Evolutionary conservation across 2,113 vertebrate species (phyloP).

Genomic region (Prionailurus bengalensis): DNA sequence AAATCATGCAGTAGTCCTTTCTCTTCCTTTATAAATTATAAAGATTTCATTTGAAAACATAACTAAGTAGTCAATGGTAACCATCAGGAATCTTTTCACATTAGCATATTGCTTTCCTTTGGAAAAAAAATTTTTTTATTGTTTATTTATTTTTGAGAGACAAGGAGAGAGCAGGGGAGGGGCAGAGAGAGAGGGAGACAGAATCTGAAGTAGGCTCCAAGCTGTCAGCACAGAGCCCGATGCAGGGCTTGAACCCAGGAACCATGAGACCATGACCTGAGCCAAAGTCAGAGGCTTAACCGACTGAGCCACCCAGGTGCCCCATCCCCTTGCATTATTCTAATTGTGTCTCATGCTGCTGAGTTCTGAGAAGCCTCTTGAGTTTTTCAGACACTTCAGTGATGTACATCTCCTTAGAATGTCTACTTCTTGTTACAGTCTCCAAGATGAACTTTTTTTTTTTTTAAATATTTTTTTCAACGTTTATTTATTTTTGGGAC

Average conservation of each 20-base stretch:
- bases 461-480: too few relatives aligned
- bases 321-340: not conserved
- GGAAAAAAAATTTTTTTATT: too few relatives aligned
- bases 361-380: not conserved
- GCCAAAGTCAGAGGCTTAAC: too few relatives aligned
- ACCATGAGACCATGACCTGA: too few relatives aligned
- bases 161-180: too few relatives aligned
- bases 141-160: too few relatives aligned
- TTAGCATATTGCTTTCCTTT: not conserved
- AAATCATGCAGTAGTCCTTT: not conserved
- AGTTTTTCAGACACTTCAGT: not conserved
- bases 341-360: slow-evolving; percentile 22
- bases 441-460: not conserved
- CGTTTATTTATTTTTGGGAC: too few relatives aligned
- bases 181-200: too few relatives aligned
- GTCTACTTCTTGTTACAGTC: not conserved
- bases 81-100: not conserved
- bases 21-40: slow-evolving; percentile 36
- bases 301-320: too few relatives aligned
- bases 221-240: too few relatives aligned
- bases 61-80: not conserved
- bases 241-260: too few relatives aligned
- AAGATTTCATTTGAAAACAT: slow-evolving; percentile 4
- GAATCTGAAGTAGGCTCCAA: too few relatives aligned
- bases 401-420: not conserved